Conservation (phyloP, 2,888 invertebrate species). For the Drosophila parthenogenetica region DNA sequence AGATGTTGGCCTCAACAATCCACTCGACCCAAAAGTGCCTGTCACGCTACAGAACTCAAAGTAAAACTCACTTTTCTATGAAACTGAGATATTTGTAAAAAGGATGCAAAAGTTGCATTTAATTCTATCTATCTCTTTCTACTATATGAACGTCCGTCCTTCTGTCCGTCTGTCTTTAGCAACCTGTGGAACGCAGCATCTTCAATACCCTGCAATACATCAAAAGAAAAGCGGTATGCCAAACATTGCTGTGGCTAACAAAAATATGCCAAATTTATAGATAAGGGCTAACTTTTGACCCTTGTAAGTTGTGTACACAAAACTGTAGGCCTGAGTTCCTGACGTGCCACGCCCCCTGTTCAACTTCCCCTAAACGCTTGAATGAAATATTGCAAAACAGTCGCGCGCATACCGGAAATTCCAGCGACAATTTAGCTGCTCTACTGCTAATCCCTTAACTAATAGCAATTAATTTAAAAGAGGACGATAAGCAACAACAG, state of each 20-base stretch:
- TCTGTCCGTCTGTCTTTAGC: constrained; percentile 59
- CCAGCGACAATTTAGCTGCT: constrained; percentile 79
- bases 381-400: constrained; percentile 73
- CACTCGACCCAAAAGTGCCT: constrained; percentile 53
- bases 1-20: constrained; percentile 59
- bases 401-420: constrained; percentile 79
- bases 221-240: constrained; percentile 82
- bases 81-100: too few species aligned
- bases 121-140: constrained; percentile 7
- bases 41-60: constrained; percentile 42
- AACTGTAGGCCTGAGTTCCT: neutral
- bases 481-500: constrained; percentile 76
- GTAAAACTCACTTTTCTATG: constrained; percentile 11
- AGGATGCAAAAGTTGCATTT: constrained; percentile 17
- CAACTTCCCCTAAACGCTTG: constrained; percentile 37
- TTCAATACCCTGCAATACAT: constrained; percentile 80
- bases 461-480: constrained; percentile 83
- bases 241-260: constrained; percentile 60
- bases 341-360: neutral
- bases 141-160: constrained; percentile 18
- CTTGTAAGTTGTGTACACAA: constrained; percentile 6
- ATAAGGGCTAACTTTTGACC: constrained; percentile 26
- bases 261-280: constrained; percentile 2
- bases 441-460: constrained; percentile 81
- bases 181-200: constrained; percentile 83